Evolutionary conservation across 2,797 vertebrate genomes (phyloP), one percentile per base, ranked within the genome.

Genomic region (Odontamblyopus lacepedii): DNA sequence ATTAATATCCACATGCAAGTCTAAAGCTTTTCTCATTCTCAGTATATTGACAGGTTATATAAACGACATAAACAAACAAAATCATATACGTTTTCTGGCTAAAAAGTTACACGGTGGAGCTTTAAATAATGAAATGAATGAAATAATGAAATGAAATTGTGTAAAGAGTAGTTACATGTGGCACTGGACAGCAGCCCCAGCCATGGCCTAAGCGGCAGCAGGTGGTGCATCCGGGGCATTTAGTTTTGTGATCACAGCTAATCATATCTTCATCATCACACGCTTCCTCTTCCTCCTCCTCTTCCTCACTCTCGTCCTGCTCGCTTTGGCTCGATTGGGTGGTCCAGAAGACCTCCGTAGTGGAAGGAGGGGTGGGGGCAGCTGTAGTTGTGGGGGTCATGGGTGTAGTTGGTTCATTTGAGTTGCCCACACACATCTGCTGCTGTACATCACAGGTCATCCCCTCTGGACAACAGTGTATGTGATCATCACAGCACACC

Each of bases 121-220:
- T 38, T 38, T 38, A 38, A 38, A 38, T 38, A 38, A 38, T 38
- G 35, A 38, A 38, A 38, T 38, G 8, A 38, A 2, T 38, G 0
- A 23, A 23, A 23, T 23, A 23, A 23, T 23, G 23, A 23, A 23
- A 23, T 38, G 9, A 57, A 26, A 9, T 12, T 23, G 27, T 29
- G 1, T 30, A 4, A 6, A 5, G 9, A 23, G 65, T 4, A 9
- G 78, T 84, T 29, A 90, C 96, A 81, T 96, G 5, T 48, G 89
- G 87, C 18, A 92, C 59, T 0, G 95, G 95, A 75, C 96, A 97
- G 81, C 96, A 97, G 23, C 93, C 95, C 95, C 95, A 96, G 48
- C 84, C 88, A 0, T 88, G 70, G 9, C 0, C 41, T 76, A 88
- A 88, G 30, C 84, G 78, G 89, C 96, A 97, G 91, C 96, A 98